Evolutionary conservation across 1,140 invertebrate genomes (phyloP), one percentile per base, ranked within the genome.

Genomic region (Penaeus japonicus): DNA sequence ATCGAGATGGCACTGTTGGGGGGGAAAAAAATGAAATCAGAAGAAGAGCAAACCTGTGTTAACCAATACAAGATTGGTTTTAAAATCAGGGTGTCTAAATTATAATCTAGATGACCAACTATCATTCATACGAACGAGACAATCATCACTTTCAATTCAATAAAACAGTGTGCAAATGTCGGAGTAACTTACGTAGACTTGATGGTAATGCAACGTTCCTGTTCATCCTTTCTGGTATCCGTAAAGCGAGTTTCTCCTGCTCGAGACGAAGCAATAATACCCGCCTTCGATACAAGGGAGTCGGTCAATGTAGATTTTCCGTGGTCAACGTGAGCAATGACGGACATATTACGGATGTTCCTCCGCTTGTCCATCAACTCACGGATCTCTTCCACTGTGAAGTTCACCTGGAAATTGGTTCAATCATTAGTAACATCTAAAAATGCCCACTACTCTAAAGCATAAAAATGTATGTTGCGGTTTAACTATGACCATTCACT

Each of bases 321-420:
- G 93, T 99, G 99, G 95, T 99, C 99, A 89, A 99, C 99, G 94
- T 99, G 99, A 91, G 99, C 99, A 94, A 99, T 99, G 93, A 99
- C 99, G 93, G 99, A 99, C 99, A 99, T 99, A 94, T 99, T 99
- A 93, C 99, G 96, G 94, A 99, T 99, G 92, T 99, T 99, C 94
- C 95, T 95, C 95, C 99, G 99, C 93, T 98, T 98, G 96, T 99
- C 98, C 99, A 99, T 99, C 96, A 99, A 97, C 92, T 92, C 94
- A 95, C 99, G 97, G 95, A 99, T 99, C 95, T 99, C 98, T 95
- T 99, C 98, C 94, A 99, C 97, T 84, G 99, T 99, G 94, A 99
- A 99, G 96, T 99, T 99, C 95, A 99, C 99, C 99, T 99, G 92
- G 62, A 94, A 94, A 92, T 35, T 82, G 4, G 65, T 24, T 47